Conservation (phyloP, 2,113 vertebrate genomes). For the Murina feae region DNA sequence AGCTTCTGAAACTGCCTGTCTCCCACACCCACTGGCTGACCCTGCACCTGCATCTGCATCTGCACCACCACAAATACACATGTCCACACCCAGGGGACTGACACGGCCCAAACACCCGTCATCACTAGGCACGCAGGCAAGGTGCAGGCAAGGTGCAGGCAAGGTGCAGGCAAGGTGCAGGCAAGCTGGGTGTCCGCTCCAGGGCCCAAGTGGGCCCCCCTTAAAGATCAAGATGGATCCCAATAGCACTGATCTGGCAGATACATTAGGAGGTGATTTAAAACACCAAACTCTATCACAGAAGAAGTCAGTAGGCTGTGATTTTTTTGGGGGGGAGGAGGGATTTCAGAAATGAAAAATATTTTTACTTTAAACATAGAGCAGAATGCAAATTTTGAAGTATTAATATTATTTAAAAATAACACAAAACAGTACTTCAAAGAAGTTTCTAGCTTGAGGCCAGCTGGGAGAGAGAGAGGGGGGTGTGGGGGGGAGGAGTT, state of each 20-base stretch:
- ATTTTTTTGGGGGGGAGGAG: not conserved
- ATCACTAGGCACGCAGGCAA: not conserved
- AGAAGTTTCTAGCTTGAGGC: not conserved
- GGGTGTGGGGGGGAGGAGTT: not conserved
- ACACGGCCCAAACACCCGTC: no score
- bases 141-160: accelerated
- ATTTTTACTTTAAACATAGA: constrained; percentile 1
- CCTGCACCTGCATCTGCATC: no score
- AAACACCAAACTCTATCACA: not conserved
- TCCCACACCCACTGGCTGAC: not conserved
- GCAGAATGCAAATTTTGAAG: not conserved
- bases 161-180: accelerated
- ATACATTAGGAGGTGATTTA: not conserved
- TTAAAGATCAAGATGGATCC: not conserved
- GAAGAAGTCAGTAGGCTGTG: not conserved
- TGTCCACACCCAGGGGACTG: not conserved
- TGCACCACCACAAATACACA: not conserved
- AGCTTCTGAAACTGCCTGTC: not conserved
- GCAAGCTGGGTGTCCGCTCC: not conserved
- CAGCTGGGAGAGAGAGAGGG: no score
- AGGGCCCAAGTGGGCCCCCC: not conserved
- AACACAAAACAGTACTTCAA: not conserved
- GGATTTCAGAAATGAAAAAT: not conserved
- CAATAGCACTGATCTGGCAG: not conserved
- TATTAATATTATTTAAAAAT: not conserved